These are phyloP conservation scores for Drosophila testacea DNA, from an alignment of 2,888 invertebrate genomes.

Conservation along the genomic window DNA sequence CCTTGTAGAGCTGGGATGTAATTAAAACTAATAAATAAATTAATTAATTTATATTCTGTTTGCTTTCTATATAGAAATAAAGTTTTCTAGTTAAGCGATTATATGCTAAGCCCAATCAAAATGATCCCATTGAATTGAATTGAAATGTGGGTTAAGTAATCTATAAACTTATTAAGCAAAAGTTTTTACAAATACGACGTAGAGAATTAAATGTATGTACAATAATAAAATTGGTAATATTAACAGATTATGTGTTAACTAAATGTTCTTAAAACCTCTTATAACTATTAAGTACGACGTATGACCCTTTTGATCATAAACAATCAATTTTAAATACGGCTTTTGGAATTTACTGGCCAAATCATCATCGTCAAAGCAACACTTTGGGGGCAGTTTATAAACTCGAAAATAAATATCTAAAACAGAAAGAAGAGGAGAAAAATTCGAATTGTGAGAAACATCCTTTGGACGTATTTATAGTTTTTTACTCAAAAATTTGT, in stretches of 20 bases:
- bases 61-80: too few relatives aligned
- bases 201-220: too few relatives aligned
- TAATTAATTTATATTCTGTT: too few relatives aligned
- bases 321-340: conserved; percentile 28
- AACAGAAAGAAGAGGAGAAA: not conserved
- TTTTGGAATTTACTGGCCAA: not conserved
- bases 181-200: too few relatives aligned
- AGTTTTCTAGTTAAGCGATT: too few relatives aligned
- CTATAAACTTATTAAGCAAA: too few relatives aligned
- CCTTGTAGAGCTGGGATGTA: too few relatives aligned
- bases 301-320: conserved; percentile 16
- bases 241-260: not conserved
- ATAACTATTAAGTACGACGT: conserved; percentile 6
- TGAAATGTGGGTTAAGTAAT: too few relatives aligned
- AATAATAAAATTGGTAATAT: not conserved
- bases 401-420: conserved; percentile 7
- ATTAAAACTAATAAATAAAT: too few relatives aligned
- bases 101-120: too few relatives aligned
- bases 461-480: conserved; percentile 55
- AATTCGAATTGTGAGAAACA: not conserved
- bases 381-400: conserved; percentile 51
- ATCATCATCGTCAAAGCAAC: conserved; percentile 38
- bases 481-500: conserved; percentile 47
- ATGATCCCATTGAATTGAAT: too few relatives aligned
- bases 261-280: not conserved